Conservation (phyloP, 2,797 vertebrate species). For the Enteromius unitaeniatus region DNA sequence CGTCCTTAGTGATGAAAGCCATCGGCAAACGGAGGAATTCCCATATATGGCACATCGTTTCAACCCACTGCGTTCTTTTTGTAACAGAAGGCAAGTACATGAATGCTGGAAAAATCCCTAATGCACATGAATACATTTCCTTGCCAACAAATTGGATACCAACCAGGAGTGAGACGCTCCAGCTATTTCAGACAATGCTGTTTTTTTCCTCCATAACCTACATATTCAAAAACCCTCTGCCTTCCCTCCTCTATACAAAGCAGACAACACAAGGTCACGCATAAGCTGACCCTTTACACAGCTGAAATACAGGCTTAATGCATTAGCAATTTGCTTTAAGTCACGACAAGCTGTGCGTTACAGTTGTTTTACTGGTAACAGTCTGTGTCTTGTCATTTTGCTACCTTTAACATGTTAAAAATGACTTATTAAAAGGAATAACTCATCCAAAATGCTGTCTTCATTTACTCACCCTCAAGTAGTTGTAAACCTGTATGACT, state of each 20-base stretch:
- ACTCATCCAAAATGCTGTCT: no score
- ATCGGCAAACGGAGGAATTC: slow-evolving; percentile 33
- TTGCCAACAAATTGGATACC: slow-evolving; percentile 37
- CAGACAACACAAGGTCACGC: slow-evolving; percentile 3
- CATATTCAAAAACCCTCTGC: neutral
- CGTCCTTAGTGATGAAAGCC: slow-evolving; percentile 14
- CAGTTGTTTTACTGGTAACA: neutral
- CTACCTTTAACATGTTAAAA: neutral
- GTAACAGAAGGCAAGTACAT: slow-evolving; percentile 38
- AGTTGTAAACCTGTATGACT: no score
- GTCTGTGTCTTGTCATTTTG: neutral
- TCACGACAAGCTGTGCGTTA: neutral
- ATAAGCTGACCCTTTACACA: neutral
- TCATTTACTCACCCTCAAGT: no score
- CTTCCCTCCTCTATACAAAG: neutral
- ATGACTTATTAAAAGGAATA: no score
- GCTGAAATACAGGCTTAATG: neutral
- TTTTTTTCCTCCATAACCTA: neutral
- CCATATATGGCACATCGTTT: slow-evolving; percentile 33
- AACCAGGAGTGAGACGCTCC: slow-evolving; percentile 33
- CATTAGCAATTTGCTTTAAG: slow-evolving; percentile 1
- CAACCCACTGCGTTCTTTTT: slow-evolving; percentile 32
- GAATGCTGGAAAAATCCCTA: slow-evolving; percentile 49
- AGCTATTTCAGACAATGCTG: slow-evolving; percentile 29
- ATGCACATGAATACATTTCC: slow-evolving; percentile 50